A percentile compares a stretch with the other conserved stretches of the same genome.
phyloP scores from a whole-genome alignment of 2,113 vertebrate genomes.

The Dipodomys ordii region DNA sequence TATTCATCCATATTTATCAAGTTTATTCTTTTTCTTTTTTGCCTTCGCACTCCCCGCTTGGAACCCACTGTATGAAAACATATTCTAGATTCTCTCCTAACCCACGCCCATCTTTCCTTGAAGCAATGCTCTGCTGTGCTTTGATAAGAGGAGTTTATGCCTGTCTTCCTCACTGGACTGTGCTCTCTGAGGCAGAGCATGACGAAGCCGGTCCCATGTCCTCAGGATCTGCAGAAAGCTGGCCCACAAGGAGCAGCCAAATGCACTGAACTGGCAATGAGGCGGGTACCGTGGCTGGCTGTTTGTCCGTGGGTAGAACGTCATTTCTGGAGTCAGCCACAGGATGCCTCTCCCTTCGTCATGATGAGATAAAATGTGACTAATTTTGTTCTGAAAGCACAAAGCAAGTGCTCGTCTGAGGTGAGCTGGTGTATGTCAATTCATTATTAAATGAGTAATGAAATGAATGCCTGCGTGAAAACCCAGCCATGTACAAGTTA shows the following conservation, averaged over 20 bases:
- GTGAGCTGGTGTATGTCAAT: neutral
- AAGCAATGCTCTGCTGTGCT: neutral
- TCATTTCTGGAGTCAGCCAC: neutral
- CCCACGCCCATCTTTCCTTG: neutral
- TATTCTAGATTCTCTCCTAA: neutral
- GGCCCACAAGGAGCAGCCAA: neutral
- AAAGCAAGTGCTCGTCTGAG: neutral
- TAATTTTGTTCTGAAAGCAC: neutral
- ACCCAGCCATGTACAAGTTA: neutral
- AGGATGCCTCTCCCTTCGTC: neutral
- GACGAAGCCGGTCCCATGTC: neutral
- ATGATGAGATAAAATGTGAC: neutral
- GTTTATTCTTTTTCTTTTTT: neutral
- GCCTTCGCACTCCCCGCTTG: neutral
- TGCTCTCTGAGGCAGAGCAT: no score
- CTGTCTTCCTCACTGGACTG: neutral
- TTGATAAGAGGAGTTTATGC: neutral
- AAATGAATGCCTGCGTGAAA: neutral
- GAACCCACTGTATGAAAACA: neutral
- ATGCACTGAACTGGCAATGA: neutral
- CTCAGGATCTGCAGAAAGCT: neutral
- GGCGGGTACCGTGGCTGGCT: neutral
- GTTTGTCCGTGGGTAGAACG: neutral
- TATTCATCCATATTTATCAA: neutral
- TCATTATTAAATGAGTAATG: neutral